phyloP scores from a whole-genome alignment of 1,140 invertebrate species.

The Ceratosolen solmsi region DNA sequence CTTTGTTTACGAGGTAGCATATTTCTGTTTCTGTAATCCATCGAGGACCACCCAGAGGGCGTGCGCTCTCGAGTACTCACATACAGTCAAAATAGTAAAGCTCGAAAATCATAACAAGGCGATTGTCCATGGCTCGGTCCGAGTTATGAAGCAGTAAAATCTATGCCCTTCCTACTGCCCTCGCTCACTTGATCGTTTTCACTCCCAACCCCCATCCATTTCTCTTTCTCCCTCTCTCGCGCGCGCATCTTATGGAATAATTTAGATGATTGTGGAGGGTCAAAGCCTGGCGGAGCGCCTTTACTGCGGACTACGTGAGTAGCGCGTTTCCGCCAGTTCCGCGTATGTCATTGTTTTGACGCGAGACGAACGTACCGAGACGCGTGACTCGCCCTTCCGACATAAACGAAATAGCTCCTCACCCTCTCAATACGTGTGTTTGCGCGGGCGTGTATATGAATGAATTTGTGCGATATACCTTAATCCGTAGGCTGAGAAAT shows the following conservation, averaged over 20 bases:
- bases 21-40: slow-evolving; percentile 70
- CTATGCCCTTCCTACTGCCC: slow-evolving; percentile 54
- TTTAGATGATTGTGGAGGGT: slow-evolving; percentile 71
- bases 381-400: slow-evolving; percentile 15
- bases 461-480: slow-evolving; percentile 31
- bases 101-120: slow-evolving; percentile 69
- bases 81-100: slow-evolving; percentile 71
- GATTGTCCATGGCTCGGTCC: slow-evolving; percentile 68
- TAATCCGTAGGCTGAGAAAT: slow-evolving; percentile 31
- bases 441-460: not conserved
- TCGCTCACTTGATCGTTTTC: too few relatives aligned
- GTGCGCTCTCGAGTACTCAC: slow-evolving; percentile 63
- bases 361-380: not conserved
- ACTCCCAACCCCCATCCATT: slow-evolving; percentile 45
- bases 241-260: slow-evolving; percentile 66
- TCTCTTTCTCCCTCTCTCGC: slow-evolving; percentile 54
- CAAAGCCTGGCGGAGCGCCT: slow-evolving; percentile 61
- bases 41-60: slow-evolving; percentile 43
- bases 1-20: slow-evolving; percentile 72
- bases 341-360: slow-evolving; percentile 52
- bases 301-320: slow-evolving; percentile 52
- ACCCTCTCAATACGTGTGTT: not conserved
- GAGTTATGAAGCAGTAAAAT: slow-evolving; percentile 73
- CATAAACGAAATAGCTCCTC: not conserved
- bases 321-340: slow-evolving; percentile 56